Conservation (phyloP, 2,888 invertebrate genomes). For the Miltochrista miniata region DNA sequence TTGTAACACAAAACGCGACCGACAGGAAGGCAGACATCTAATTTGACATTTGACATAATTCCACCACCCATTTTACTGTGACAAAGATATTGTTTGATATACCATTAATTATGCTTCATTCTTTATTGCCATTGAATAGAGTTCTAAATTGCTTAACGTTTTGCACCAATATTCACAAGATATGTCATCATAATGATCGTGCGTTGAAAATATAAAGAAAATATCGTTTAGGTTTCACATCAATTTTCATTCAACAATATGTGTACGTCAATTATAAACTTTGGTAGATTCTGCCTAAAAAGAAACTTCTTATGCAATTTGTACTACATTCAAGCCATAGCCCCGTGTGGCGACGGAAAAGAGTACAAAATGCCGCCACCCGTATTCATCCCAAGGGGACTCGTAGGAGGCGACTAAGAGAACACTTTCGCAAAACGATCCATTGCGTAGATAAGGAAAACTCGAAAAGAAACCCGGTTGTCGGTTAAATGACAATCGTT, state of each 20-base stretch:
- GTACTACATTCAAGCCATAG: no score
- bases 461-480: no score
- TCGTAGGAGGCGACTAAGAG: no score
- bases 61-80: conserved; percentile 58
- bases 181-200: background rate
- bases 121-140: conserved; percentile 20
- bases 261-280: no score
- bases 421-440: no score
- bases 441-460: no score
- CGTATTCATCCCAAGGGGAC: no score
- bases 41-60: conserved; percentile 80
- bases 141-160: conserved; percentile 23
- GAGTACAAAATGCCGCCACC: no score
- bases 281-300: no score
- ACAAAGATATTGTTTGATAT: conserved; percentile 52
- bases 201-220: background rate
- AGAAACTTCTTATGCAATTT: no score
- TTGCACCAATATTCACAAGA: conserved; percentile 4
- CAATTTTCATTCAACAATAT: background rate
- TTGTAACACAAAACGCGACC: conserved; percentile 73
- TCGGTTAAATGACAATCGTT: no score
- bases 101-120: conserved; percentile 37
- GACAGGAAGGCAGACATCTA: conserved; percentile 73
- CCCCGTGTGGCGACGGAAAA: no score
- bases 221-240: background rate